Conservation (phyloP, 92 coral and sea anemone genomes). For the Bergia sp. region DNA sequence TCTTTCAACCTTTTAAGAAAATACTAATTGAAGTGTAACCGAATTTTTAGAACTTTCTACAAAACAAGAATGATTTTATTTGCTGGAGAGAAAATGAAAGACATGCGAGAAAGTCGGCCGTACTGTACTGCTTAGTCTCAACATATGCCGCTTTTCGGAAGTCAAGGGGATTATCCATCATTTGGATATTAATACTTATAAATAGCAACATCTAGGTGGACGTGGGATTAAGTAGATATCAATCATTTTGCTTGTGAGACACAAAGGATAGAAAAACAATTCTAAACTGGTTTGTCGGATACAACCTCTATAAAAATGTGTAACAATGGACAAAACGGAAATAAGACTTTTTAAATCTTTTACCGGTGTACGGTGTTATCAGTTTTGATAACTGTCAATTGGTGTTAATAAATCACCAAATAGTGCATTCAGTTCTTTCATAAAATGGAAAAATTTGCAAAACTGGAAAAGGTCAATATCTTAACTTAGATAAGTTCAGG, state of each 20-base stretch:
- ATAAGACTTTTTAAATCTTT: not conserved
- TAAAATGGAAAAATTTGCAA: not conserved
- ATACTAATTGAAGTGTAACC: not conserved
- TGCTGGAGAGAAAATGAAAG: not conserved
- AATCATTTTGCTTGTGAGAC: not conserved
- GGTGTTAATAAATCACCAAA: too few species aligned
- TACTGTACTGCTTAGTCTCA: not conserved
- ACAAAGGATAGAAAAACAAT: too few species aligned
- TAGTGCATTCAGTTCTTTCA: not conserved
- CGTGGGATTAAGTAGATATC: not conserved
- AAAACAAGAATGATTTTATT: not conserved
- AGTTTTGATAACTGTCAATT: too few species aligned
- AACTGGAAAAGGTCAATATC: not conserved
- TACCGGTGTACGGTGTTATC: not conserved
- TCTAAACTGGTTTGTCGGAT: not conserved
- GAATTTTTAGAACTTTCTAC: not conserved
- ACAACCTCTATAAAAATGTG: not conserved
- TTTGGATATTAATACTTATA: too few species aligned
- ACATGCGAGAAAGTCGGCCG: not conserved
- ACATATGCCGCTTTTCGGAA: not conserved
- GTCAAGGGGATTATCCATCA: not conserved
- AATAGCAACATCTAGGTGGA: not conserved
- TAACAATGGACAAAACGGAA: not conserved
- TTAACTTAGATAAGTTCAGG: too few species aligned
- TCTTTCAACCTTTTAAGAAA: not conserved